These are phyloP conservation scores for Oryctolagus cuniculus DNA, from an alignment of 2,113 vertebrate genomes.

Conservation along the genomic window mOryCun1.1 NC_091432.1:179523001-179523500, in stretches of 20 bases:
- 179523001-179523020: conserved; percentile 62
- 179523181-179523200: conserved; percentile 31
- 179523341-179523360: background rate
- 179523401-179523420: background rate
- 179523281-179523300: background rate
- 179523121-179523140: conserved; percentile 40
- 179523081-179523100: conserved; percentile 30
- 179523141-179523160: conserved; percentile 44
- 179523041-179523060: conserved; percentile 51
- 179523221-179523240: conserved; percentile 10
- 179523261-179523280: background rate
- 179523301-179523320: conserved; percentile 9
- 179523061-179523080: conserved; percentile 30
- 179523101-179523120: conserved; percentile 49
- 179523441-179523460: background rate
- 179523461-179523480: background rate
- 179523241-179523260: background rate
- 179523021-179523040: conserved; percentile 33
- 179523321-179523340: background rate
- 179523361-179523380: conserved; percentile 43
- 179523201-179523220: conserved; percentile 18
- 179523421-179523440: background rate
- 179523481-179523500: background rate
- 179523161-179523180: conserved; percentile 20
- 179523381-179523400: conserved; percentile 8